Base-by-base conservation (phyloP, 2,797 vertebrate species). In the Anguilla pacifica region DNA sequence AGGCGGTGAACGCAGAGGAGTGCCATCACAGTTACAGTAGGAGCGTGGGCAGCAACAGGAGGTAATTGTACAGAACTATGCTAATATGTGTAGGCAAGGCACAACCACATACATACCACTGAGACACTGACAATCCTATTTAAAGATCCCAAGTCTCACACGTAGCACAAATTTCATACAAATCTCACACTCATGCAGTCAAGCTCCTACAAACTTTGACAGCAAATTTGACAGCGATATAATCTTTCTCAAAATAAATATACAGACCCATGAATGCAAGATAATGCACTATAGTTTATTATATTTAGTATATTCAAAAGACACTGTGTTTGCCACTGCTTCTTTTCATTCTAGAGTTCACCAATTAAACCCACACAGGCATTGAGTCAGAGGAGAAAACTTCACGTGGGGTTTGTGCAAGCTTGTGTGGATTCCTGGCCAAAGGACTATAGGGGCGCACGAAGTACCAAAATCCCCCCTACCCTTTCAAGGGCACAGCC, bases 11-110 rank as follows among this genome's bases (percentile, higher is more conserved):
- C 31, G 11, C 70, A 39, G n/a, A 77, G 17, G 74, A 39, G 39
- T 79, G 74, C 74, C 39, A 79, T 39, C 39, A 43, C 35, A 79
- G 39, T 79, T 39, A 46, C 43, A 46, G 43, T 46, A 79, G 39
- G 74, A 79, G 74, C 6, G 74, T 79, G 31, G 72, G 72, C 72
- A 39, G 72, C 72, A 39, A 17, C 72, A 77, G 72, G 72, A 77
- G 72, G 72, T 31, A 11, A 39, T 77, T 77, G 13, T 17, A 77
- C 31, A 39, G 35, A 77, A 13, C 28, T 39, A 6, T 39, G 35
- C 35, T 43, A 39, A 46, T 43, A 79, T 39, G 31, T 35, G 70
- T 39, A 46, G 74, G 74, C 74, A 22, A 79, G 39, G 13, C 39
- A 43, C 35, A 46, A 6, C 70, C 31, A 79, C 39, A 79, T 79